A percentile compares a stretch with the other conserved stretches of the same genome.
Evolutionary conservation across 2,888 invertebrate species (phyloP).

Genomic region (Peribatodes rhomboidaria): DNA sequence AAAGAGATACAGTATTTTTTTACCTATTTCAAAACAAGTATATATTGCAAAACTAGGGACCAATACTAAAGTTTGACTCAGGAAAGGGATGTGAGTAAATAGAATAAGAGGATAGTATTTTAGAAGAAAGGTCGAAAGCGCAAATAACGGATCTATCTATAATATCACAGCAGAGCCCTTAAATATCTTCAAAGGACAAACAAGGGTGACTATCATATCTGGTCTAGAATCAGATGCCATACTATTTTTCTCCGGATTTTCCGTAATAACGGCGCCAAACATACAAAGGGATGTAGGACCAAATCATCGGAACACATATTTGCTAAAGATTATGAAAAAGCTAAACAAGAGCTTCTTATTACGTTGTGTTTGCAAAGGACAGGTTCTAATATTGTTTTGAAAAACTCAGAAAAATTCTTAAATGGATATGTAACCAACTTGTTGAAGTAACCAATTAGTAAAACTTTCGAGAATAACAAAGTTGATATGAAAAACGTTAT

Average conservation of each 20-base stretch:
- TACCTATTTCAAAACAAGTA: not conserved
- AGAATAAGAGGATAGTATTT: constrained; percentile 13
- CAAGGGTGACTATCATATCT: constrained; percentile 13
- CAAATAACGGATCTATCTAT: constrained; percentile 24
- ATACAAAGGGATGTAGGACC: constrained; percentile 8
- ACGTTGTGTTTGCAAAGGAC: not conserved
- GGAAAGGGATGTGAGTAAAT: not conserved
- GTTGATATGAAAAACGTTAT: too few relatives aligned
- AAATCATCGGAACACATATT: constrained; percentile 26
- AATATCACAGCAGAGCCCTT: constrained; percentile 13
- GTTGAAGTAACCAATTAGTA: not conserved
- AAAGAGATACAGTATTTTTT: not conserved
- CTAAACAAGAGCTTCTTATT: constrained; percentile 2
- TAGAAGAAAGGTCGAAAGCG: constrained; percentile 14
- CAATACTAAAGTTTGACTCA: not conserved
- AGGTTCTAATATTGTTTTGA: not conserved
- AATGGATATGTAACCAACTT: not conserved
- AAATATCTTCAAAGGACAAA: constrained; percentile 21
- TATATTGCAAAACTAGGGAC: constrained; percentile 1
- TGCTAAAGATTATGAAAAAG: constrained; percentile 12
- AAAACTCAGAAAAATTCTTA: not conserved
- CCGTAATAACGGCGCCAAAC: constrained; percentile 14
- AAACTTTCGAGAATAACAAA: not conserved
- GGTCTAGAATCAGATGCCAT: constrained; percentile 15
- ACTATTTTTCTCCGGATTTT: constrained; percentile 22